Percentiles rank a stretch among this genome's conserved stretches.
These are phyloP conservation scores for Agapostemon virescens DNA, from an alignment of 2,888 invertebrate species.

Conservation along the genomic window DNA sequence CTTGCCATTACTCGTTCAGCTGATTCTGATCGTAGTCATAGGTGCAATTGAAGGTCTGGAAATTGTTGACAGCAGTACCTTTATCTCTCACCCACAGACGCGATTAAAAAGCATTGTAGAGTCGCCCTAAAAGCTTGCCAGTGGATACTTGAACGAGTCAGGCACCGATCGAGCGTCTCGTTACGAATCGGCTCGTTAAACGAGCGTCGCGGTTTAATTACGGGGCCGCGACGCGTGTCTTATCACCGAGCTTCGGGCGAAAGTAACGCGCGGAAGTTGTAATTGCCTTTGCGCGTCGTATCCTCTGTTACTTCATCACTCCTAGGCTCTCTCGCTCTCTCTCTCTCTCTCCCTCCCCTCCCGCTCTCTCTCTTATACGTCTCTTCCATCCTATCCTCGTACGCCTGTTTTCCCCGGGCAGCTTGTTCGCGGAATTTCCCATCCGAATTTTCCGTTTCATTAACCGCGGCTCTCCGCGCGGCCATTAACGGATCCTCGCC, in stretches of 20 bases:
- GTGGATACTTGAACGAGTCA: background rate
- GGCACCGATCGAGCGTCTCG: background rate
- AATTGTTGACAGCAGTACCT: too few species aligned
- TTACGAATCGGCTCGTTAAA: background rate
- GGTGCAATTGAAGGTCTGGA: too few species aligned
- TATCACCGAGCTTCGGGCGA: background rate
- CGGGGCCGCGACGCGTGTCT: background rate
- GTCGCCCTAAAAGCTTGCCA: background rate
- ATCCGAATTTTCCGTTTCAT: conserved; percentile 49
- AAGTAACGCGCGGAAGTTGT: conserved; percentile 7
- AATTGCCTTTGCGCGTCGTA: conserved; percentile 2
- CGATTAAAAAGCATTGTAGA: background rate
- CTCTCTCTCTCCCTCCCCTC: too few species aligned
- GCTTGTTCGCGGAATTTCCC: conserved; percentile 25
- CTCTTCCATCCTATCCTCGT: background rate
- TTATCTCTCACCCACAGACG: too few species aligned
- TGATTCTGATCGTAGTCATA: too few species aligned
- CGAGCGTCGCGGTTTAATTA: conserved; percentile 6
- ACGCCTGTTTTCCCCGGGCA: conserved; percentile 4
- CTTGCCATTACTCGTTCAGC: too few species aligned
- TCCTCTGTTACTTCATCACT: conserved; percentile 2
- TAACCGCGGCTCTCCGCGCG: conserved; percentile 26
- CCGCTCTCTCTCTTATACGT: too few species aligned
- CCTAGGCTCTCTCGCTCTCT: background rate
- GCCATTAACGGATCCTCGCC: conserved; percentile 49